These are phyloP conservation scores for Saxidomus purpurata DNA, from an alignment of 1,140 invertebrate genomes.

Conservation along the genomic window DNA sequence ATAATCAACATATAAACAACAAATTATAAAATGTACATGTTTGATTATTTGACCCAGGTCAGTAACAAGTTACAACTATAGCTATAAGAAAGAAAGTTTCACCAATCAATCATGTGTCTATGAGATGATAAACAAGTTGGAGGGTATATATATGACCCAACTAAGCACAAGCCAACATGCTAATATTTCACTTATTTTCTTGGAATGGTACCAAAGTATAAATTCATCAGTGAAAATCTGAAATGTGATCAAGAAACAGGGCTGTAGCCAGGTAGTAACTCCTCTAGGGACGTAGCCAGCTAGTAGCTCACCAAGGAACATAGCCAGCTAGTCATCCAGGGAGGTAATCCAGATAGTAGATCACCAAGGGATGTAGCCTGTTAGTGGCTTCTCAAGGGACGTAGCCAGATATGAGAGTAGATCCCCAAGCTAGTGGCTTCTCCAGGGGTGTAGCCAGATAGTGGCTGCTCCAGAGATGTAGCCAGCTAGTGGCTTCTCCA, in stretches of 20 bases:
- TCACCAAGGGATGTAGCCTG: no score
- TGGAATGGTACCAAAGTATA: slow-evolving; percentile 43
- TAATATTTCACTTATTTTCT: slow-evolving; percentile 43
- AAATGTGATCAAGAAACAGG: neutral
- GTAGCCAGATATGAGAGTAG: no score
- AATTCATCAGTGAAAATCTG: slow-evolving; percentile 44
- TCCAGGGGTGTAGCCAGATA: no score
- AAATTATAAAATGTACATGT: neutral
- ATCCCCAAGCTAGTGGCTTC: no score
- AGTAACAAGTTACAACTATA: neutral
- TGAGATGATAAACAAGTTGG: slow-evolving; percentile 8
- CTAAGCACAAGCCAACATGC: neutral
- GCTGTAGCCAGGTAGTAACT: neutral
- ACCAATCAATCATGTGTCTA: slow-evolving; percentile 4
- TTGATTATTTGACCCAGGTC: neutral
- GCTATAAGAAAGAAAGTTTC: neutral
- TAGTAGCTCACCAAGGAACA: no score
- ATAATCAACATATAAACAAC: no score
- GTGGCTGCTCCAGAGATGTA: no score
- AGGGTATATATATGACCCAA: slow-evolving; percentile 21
- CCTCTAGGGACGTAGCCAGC: no score
- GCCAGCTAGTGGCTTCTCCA: no score
- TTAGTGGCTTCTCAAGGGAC: no score
- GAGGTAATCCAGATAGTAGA: no score
- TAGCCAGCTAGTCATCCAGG: no score